Base-by-base conservation (phyloP, 2,888 invertebrate species). In the Lepidonotus clava region DNA sequence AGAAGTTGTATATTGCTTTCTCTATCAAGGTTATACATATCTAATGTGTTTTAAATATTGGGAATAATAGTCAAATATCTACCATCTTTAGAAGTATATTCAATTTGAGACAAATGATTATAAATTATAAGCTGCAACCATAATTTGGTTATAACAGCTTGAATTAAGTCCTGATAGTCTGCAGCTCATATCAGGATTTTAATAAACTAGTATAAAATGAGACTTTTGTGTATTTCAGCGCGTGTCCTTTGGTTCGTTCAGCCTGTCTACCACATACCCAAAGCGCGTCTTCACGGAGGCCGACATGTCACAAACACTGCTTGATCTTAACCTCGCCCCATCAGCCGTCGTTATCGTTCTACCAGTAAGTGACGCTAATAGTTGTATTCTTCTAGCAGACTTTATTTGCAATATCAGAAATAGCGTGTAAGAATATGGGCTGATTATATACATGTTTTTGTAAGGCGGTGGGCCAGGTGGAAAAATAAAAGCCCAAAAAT, bases 211-310 rank as follows among this genome's bases (percentile, higher is more conserved):
- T 6, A 24, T 61, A 61, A 6, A 24, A 8, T 6, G n/a, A 8
- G 14, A 6, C n/a, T 32, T 8, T 80, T 80, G n/a, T 80, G n/a
- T 53, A 5, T 53, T 34, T 0, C 56, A 83, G 83, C 21, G 8
- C 8, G 83, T 24, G 4, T n/a, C 53, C 0, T 56, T 85, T 6
- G 83, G 87, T 4, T 8, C 36, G 0, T 97, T 97, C 92, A 95
- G 96, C 0, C 95, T 98, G 87, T 97, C 97, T 90, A 96, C 96
- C 34, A 96, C 96, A 85, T 97, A 97, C 94, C 97, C 97, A 0
- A 95, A 96, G 8, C 95, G 96, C 83, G 96, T 96, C 91, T 96
- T 97, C 90, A 95, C 95, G 0, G 91, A 91, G 24, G 94, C 94
- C 1, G 96, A 96, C 80, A 93, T 93, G 0, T 94, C 95, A 83